Base-by-base conservation (phyloP, 2,113 vertebrate species). In the Nothocercus julius region DNA sequence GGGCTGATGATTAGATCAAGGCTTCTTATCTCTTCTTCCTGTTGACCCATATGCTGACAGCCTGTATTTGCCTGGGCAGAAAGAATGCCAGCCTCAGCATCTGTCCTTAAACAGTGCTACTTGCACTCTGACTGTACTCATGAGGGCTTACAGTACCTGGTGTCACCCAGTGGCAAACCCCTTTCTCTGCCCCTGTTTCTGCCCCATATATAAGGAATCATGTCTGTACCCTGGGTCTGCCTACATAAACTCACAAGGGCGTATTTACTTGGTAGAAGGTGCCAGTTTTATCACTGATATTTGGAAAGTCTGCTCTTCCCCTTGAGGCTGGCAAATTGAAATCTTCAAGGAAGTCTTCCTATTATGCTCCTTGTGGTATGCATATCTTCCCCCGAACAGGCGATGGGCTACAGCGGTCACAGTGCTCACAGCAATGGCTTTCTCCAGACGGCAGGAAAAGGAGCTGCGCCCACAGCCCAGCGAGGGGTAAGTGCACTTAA, bases 361-460 rank as follows among this genome's bases (percentile, higher is more conserved):
- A 8, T 70, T 47, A n/a, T 36, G n/a, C n/a, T n/a, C 25, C 38
- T 28, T 13, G 17, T 86, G 36, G 53, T 42, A 44, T 15, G 3
- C 0, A 13, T 64, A 53, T 88, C 81, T 93, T 45, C 34, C 82
- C 44, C 42, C 66, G 7, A 27, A 7, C 87, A 98, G 98, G 97
- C 95, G 68, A 93, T 97, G 84, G 85, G 53, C 90, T 97, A 95
- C 79, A 96, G 89, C 25, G 81, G 86, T 22, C 98, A 97, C 42
- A 95, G 58, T 45, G 77, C 98, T 92, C 98, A 99, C 90, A 99
- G 98, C 97, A 99, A 99, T 47, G 98, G 99, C 44, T 98, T 98
- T 91, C 92, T 98, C 38, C 97, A 98, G 90, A 79, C 98, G 64
- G 96, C 97, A 76, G 97, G 97, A 45, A 98, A 98, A 96, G 98